Evolutionary conservation across 2,797 vertebrate genomes (phyloP).

Genomic region (Ctenopoma kingsleyae): DNA sequence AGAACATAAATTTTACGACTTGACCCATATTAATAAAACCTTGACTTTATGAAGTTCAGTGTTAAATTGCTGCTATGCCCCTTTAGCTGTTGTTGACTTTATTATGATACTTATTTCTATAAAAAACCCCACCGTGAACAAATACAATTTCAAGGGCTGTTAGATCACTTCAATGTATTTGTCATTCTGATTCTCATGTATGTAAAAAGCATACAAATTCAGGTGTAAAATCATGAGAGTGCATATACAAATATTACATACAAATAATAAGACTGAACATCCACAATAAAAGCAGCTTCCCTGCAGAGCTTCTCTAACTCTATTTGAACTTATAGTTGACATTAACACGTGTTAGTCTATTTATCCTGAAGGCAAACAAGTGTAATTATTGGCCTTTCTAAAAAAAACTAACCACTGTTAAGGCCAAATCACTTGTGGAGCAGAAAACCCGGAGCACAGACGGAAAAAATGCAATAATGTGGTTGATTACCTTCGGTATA

Average conservation of each 20-base stretch:
- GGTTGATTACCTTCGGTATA: background rate
- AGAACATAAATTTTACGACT: background rate
- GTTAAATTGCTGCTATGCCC: background rate
- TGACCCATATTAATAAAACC: background rate
- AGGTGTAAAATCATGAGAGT: too few species aligned
- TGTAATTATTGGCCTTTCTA: slow-evolving; percentile 13
- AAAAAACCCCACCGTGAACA: too few species aligned
- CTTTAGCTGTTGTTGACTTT: background rate
- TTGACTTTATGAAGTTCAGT: background rate
- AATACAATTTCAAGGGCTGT: background rate
- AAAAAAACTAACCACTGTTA: slow-evolving; percentile 14
- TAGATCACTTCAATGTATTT: too few species aligned
- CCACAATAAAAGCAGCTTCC: slow-evolving; percentile 9
- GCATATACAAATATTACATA: slow-evolving; percentile 2
- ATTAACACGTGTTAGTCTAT: slow-evolving; percentile 28
- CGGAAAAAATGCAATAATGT: background rate
- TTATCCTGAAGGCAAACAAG: slow-evolving; percentile 6
- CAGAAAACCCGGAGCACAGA: slow-evolving; percentile 4
- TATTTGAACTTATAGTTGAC: slow-evolving; percentile 30
- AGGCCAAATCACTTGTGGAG: slow-evolving; percentile 2
- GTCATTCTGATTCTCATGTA: too few species aligned
- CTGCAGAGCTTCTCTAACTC: background rate
- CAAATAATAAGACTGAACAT: background rate
- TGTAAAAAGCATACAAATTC: too few species aligned
- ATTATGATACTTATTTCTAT: background rate